Base-by-base conservation (phyloP, 2,113 vertebrate species). In the Ramphastos sulfuratus region DNA sequence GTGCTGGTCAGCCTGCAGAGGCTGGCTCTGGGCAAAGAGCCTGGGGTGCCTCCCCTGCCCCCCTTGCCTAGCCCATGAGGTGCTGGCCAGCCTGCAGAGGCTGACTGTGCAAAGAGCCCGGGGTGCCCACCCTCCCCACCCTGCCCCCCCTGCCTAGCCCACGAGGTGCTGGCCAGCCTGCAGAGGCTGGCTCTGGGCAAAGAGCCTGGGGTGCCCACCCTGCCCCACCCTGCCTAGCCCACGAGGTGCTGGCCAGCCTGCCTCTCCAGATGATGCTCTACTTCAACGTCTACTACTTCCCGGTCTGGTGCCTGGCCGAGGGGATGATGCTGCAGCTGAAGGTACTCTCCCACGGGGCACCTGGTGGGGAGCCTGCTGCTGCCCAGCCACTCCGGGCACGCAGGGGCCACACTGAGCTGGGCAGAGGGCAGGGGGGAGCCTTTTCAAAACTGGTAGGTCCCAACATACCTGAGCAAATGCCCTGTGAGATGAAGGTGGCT, bases 181-280 rank as follows among this genome's bases (percentile, higher is more conserved):
- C 46, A 48, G 46, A 48, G 48, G 20, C 46, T 48, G 19, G 18
- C 46, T 48, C 19, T 48, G 48, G 48, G 48, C 48, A 48, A 48
- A 48, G 48, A 20, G 21, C 50, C 50, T 7, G 18, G 21, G 23
- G 44, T 71, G 61, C 50, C 33, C 33, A 84, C 31, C 27, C 42
- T 66, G 66, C 37, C 20, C 25, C 37, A 11, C 60, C 67, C 63
- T 77, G 73, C 59, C 15, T 27, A 98, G 97, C 87, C 55, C 97
- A 96, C 0, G 95, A 98, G 86, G 81, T 98, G 78, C 96, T 98
- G 55, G 97, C 98, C 81, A 97, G 98, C 87, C 97, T 99, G n/a
- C 98, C 98, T 6, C 97, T 99, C 28, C 98, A 99, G 96, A 98
- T 98, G 98, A 94, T 98, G 67, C 97, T 99, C 19, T 99, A 98